These are phyloP conservation scores for Cyphomyrus plagiostoma DNA, from an alignment of 2,113 vertebrate species.

Conservation along the genomic window DNA sequence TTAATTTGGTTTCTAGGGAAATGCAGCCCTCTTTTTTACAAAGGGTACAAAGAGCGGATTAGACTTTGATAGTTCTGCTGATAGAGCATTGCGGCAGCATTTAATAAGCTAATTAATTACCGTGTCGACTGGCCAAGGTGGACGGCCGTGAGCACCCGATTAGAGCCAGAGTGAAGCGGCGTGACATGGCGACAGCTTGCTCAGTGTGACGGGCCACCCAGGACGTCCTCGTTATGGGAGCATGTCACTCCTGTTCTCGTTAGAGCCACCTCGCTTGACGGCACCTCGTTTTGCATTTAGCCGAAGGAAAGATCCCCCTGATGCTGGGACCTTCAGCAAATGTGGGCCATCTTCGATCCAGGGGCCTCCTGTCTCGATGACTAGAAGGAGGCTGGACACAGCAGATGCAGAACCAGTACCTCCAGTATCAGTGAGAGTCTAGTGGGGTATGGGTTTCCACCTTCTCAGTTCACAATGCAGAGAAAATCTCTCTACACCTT, in stretches of 20 bases:
- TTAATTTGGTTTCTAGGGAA: slow-evolving; percentile 33
- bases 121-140: slow-evolving; percentile 49
- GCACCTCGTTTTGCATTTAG: neutral
- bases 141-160: slow-evolving; percentile 38
- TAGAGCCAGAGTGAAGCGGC: slow-evolving; percentile 42
- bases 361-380: neutral
- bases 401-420: neutral
- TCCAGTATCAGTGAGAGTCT: neutral
- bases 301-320: neutral
- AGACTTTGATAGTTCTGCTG: slow-evolving; percentile 57
- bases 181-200: slow-evolving; percentile 30
- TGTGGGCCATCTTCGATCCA: neutral
- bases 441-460: neutral
- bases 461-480: neutral
- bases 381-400: neutral
- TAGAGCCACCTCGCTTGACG: neutral
- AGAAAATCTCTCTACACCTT: neutral
- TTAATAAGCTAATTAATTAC: slow-evolving; percentile 58
- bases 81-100: slow-evolving; percentile 46
- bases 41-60: slow-evolving; percentile 29
- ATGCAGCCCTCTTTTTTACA: neutral
- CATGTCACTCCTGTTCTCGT: neutral
- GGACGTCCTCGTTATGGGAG: slow-evolving; percentile 8
- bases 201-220: neutral
- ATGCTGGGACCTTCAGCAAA: neutral